phyloP scores from a whole-genome alignment of 2,888 invertebrate genomes.

The Eupeodes luniger region DNA sequence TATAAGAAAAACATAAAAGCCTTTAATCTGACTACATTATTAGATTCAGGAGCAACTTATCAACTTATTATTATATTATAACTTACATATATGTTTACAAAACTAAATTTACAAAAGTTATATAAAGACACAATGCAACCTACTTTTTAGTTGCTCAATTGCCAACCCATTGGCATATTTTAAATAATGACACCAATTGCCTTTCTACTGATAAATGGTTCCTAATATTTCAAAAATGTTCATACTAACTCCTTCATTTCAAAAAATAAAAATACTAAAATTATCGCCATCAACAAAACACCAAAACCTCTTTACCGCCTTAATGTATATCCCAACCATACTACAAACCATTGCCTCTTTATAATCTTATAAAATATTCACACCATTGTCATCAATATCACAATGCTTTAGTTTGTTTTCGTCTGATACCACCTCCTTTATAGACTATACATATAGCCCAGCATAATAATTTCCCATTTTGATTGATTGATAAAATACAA shows the following conservation, averaged over 20 bases:
- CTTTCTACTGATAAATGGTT: constrained; percentile 9
- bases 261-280: background rate
- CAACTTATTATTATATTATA: too few species aligned
- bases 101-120: background rate
- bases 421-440: background rate
- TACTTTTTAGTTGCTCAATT: background rate
- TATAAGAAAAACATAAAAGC: too few species aligned
- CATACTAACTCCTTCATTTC: constrained; percentile 13
- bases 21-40: too few species aligned
- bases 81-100: too few species aligned
- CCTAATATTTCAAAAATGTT: constrained; percentile 6
- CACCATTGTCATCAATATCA: constrained; percentile 37
- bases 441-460: background rate
- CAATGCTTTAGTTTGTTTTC: background rate
- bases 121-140: background rate
- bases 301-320: constrained; percentile 4
- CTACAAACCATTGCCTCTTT: too few species aligned
- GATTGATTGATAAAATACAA: constrained; percentile 69
- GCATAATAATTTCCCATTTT: constrained; percentile 52
- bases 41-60: too few species aligned
- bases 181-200: background rate
- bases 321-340: background rate
- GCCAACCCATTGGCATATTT: background rate
- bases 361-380: constrained; percentile 16
- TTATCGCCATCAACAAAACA: constrained; percentile 27